Conservation (phyloP, 2,888 invertebrate species). For the Portevinia maculata region DNA sequence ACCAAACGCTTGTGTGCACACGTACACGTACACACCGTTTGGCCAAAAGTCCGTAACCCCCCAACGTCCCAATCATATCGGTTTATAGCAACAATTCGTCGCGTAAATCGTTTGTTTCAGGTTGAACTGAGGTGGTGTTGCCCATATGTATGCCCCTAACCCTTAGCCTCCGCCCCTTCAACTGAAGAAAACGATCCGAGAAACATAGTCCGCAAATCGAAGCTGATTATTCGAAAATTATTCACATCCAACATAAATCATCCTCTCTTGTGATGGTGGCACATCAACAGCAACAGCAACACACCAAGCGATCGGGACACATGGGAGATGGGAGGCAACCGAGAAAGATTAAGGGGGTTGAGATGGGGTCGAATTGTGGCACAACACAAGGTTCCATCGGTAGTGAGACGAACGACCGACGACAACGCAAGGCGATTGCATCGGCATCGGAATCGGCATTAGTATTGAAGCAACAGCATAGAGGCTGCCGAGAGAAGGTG, state of each 20-base stretch:
- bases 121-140: slow-evolving; percentile 52
- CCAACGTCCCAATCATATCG: neutral
- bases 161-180: neutral
- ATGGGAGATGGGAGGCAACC: slow-evolving; percentile 34
- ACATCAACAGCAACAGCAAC: slow-evolving; percentile 54
- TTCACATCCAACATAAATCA: slow-evolving; percentile 73
- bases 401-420: slow-evolving; percentile 37
- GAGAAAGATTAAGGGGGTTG: slow-evolving; percentile 46
- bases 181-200: slow-evolving; percentile 52
- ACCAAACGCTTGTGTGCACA: slow-evolving; percentile 49
- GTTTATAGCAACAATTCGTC: slow-evolving; percentile 54
- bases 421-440: slow-evolving; percentile 32
- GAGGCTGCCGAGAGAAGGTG: slow-evolving; percentile 17
- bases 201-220: slow-evolving; percentile 68
- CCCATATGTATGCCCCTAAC: slow-evolving; percentile 19
- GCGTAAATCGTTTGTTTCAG: slow-evolving; percentile 68
- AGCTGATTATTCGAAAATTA: slow-evolving; percentile 74
- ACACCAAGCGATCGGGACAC: slow-evolving; percentile 1
- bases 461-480: slow-evolving; percentile 17
- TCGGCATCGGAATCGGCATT: slow-evolving; percentile 24
- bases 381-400: slow-evolving; percentile 52
- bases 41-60: slow-evolving; percentile 44
- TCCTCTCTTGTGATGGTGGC: slow-evolving; percentile 65
- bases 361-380: slow-evolving; percentile 22
- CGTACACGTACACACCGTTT: slow-evolving; percentile 58